Percentiles rank a stretch among this genome's conserved stretches.
phyloP scores from a whole-genome alignment of 2,113 vertebrate species.

The Octodon degus region DNA sequence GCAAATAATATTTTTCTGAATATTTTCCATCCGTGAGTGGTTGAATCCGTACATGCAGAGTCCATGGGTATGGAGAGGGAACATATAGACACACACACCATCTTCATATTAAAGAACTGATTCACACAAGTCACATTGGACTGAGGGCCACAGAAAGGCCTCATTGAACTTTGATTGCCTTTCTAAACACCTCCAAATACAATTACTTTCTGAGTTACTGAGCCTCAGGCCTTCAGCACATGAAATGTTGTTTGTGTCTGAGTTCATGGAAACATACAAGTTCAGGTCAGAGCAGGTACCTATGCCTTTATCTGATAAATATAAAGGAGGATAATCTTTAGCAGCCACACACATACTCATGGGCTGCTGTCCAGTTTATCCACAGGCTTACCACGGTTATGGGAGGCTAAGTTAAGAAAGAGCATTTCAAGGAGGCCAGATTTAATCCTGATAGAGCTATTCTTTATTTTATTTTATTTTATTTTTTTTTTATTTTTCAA shows the following conservation, averaged over 20 bases:
- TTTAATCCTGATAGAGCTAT: not conserved
- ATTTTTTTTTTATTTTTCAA: too few relatives aligned
- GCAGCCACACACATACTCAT: not conserved
- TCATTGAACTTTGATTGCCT: not conserved
- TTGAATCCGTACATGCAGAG: not conserved
- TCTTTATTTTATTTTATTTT: too few relatives aligned
- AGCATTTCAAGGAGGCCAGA: not conserved
- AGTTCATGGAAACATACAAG: not conserved
- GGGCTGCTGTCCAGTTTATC: not conserved
- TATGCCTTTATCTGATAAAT: not conserved
- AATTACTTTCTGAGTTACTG: not conserved
- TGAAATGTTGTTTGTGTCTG: not conserved
- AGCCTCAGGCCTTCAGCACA: not conserved
- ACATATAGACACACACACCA: not conserved
- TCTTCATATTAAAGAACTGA: not conserved
- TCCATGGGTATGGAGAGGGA: not conserved
- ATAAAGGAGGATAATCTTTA: not conserved
- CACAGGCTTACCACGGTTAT: not conserved
- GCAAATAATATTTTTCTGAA: not conserved
- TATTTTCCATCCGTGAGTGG: not conserved
- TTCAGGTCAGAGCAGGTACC: not conserved
- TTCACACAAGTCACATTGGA: not conserved
- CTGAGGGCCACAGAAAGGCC: not conserved
- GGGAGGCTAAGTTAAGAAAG: not conserved
- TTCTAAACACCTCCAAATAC: not conserved